Percentiles rank a stretch among this genome's conserved stretches.
Evolutionary conservation across 2,888 invertebrate genomes (phyloP).

Genomic region (Cosmia pyralina): DNA sequence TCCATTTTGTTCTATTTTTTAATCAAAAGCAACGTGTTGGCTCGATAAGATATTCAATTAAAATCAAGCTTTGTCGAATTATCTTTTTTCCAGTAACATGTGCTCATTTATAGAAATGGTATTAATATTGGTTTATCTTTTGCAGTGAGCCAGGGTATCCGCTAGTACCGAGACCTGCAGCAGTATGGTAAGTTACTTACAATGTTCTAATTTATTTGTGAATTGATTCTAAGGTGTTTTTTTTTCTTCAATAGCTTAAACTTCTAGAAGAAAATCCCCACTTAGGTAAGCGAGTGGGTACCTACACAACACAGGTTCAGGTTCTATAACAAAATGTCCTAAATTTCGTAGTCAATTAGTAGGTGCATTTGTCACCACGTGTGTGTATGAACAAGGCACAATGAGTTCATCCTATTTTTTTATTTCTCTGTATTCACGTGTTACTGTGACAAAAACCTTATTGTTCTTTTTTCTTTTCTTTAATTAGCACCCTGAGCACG

Average conservation of each 20-base stretch:
- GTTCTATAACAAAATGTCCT: not conserved
- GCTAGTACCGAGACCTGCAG: conserved; percentile 72
- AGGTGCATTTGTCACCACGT: not conserved
- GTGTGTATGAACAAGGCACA: not conserved
- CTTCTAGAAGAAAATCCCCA: too few relatives aligned
- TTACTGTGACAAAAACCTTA: not conserved
- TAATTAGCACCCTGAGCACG: not conserved
- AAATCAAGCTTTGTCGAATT: not conserved
- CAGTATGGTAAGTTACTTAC: conserved; percentile 74
- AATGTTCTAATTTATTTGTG: not conserved
- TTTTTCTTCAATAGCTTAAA: too few relatives aligned
- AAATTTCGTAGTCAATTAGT: not conserved
- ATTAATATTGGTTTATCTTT: conserved; percentile 45
- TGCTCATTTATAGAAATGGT: not conserved
- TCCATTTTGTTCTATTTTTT: not conserved
- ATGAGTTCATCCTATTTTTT: not conserved
- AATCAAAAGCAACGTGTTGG: not conserved
- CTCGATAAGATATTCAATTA: not conserved
- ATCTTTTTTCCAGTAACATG: not conserved
- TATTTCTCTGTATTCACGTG: too few relatives aligned
- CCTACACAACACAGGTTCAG: not conserved
- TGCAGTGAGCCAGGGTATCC: conserved; percentile 84
- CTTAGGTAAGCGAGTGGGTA: not conserved
- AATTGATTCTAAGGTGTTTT: not conserved
- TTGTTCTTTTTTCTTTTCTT: not conserved